These are phyloP conservation scores for Periplaneta americana DNA, from an alignment of 1,140 invertebrate species.

Conservation along the genomic window DNA sequence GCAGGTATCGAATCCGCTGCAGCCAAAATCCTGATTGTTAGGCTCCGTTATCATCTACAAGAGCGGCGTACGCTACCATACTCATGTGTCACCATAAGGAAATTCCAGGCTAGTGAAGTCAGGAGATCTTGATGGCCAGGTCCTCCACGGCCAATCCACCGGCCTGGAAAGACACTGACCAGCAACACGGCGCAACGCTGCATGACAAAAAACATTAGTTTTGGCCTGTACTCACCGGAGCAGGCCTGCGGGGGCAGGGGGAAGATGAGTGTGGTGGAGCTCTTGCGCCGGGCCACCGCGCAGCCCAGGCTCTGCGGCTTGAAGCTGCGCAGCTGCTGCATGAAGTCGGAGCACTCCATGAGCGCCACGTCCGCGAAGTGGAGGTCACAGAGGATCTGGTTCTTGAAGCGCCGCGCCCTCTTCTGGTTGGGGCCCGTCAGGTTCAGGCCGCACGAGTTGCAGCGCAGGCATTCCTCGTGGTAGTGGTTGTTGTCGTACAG, in stretches of 20 bases:
- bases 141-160: too few species aligned
- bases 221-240: conserved; percentile 60
- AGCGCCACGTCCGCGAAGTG: conserved; percentile 91
- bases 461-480: conserved; percentile 92
- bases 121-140: too few species aligned
- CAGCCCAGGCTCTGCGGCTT: conserved; percentile 92
- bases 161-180: too few species aligned
- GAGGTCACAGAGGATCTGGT: conserved; percentile 84
- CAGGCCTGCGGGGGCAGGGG: conserved; percentile 89
- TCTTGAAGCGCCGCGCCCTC: conserved; percentile 66
- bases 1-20: too few species aligned
- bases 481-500: conserved; percentile 92
- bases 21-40: too few species aligned
- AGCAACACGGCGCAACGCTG: too few species aligned
- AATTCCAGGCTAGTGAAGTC: too few species aligned
- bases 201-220: too few species aligned
- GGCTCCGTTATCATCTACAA: too few species aligned
- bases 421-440: conserved; percentile 87
- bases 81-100: too few species aligned
- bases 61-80: too few species aligned
- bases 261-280: conserved; percentile 90
- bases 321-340: conserved; percentile 92
- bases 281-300: conserved; percentile 85
- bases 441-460: conserved; percentile 89
- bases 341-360: conserved; percentile 94